Base-by-base conservation (phyloP, 2,113 vertebrate genomes). In the Misgurnus mizolepis region DNA sequence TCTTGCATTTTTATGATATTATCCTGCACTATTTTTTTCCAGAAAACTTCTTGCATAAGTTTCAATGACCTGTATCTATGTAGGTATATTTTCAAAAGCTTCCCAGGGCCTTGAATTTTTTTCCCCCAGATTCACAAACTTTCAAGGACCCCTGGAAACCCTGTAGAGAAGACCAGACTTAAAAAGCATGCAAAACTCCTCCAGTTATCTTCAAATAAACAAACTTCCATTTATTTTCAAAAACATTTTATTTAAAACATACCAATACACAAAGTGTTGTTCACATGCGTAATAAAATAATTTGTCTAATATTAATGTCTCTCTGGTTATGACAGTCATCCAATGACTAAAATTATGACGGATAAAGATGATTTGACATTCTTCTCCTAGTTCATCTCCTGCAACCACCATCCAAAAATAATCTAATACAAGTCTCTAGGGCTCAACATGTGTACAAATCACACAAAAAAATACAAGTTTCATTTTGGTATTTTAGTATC, bases 251-350 rank as follows among this genome's bases (percentile, higher is more conserved):
- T 86, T 86, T 82, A 17, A 80, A 84, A 84, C 80, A 78, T 78
- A 84, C 22, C 79, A 81, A 74, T 84, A 84, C 82, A 80, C 43
- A 86, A 78, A 77, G 64, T 83, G 70, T 82, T 56, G 73, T 78
- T 77, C 55, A 82, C 81, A 87, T 83, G 83, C 81, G 47, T 87
- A 87, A 83, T 76, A 85, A 87, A 85, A 88, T 83, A 80, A 80
- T 86, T 83, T 87, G 76, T 79, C 80, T 79, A 65, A 27, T 74
- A 61, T 43, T 64, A 73, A 61, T 64, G 67, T 72, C 58, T 76
- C 55, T 64, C 66, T 82, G 49, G 61, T 78, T 66, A 71, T 79
- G 65, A 83, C 65, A 74, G 77, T 83, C 79, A 73, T 67, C 53
- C 56, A 78, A 74, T 69, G 61, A 80, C 68, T 78, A 82, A 68